Base-by-base conservation (phyloP, 2,113 vertebrate species). In the Oreochromis tanganicae region DNA sequence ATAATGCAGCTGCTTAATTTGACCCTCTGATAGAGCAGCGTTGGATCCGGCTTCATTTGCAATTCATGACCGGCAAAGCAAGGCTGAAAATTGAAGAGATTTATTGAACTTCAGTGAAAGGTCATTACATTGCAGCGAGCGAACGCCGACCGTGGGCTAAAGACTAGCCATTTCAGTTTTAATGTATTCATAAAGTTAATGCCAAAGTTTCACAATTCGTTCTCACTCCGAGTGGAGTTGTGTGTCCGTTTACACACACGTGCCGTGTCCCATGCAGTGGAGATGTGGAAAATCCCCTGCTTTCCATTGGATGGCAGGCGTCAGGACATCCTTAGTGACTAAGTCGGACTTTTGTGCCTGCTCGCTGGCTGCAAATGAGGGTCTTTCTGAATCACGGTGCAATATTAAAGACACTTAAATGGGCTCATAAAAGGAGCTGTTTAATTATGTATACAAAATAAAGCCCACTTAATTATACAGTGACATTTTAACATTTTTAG, bases 31-130 rank as follows among this genome's bases (percentile, higher is more conserved):
- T 84, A 86, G 91, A 92, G 84, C n/a, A 48, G 82, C 89, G 91
- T 91, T 88, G 89, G 88, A 91, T 89, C 88, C 73, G 83, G 61
- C 87, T 89, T 91, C 93, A 96, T 96, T 96, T 96, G 94, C 93
- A 95, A 94, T 95, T 95, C 95, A 96, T 95, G 94, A 94, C 81
- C 36, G 29, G 68, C 81, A 93, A 93, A 81, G 91, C 84, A 41
- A 61, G 81, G 82, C 92, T 87, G 88, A 91, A 78, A 91, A 92
- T 85, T 46, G 87, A 89, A 87, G 81, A 92, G 90, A 88, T 94
- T 92, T 85, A 92, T 92, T 93, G 92, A 95, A 92, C 88, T 87
- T 86, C 56, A 81, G 86, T 32, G 78, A 88, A 89, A 93, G 92
- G 92, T 92, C 57, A 68, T 85, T 85, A 57, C 81, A 83, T 89